Evolutionary conservation across 2,888 invertebrate genomes (phyloP).

Genomic region (Epistrophella euchroma): DNA sequence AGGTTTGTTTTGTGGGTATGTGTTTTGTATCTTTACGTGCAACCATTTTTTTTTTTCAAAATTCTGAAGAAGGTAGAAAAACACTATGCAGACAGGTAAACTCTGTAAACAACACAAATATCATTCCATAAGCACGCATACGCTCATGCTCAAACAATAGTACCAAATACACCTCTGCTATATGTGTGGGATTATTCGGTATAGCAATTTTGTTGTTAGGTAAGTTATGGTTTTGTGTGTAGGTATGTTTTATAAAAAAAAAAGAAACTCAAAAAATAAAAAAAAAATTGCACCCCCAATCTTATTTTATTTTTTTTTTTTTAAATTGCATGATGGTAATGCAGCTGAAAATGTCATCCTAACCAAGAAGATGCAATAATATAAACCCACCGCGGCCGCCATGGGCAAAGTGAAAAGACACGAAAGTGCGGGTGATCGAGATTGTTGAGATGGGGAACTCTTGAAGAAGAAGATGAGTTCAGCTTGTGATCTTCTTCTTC

Average conservation of each 20-base stretch:
- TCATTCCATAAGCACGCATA: constrained; percentile 41
- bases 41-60: constrained; percentile 20
- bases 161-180: background rate
- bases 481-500: constrained; percentile 61
- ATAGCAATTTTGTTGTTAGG: constrained; percentile 46
- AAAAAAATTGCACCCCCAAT: constrained; percentile 65
- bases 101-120: constrained; percentile 39
- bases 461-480: constrained; percentile 64
- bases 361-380: constrained; percentile 25
- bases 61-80: constrained; percentile 50
- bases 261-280: background rate
- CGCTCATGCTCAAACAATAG: constrained; percentile 1
- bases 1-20: constrained; percentile 4
- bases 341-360: constrained; percentile 70
- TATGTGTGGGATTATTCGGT: constrained; percentile 55
- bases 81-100: constrained; percentile 60
- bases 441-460: constrained; percentile 7
- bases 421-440: constrained; percentile 48
- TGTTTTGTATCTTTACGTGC: constrained; percentile 24
- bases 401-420: constrained; percentile 21
- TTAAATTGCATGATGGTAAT: constrained; percentile 40
- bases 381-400: background rate
- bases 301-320: background rate
- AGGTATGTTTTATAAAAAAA: constrained; percentile 10
- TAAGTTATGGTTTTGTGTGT: constrained; percentile 58